These are phyloP conservation scores for silkworm (Bombyx mori) DNA, from an alignment of 1,140 invertebrate species.

Conservation along the genomic window ASM3026992v2 NC_085132.1:7278501-7279000, in stretches of 20 bases:
- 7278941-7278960: conserved; percentile 31
- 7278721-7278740: conserved; percentile 44
- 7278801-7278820: conserved; percentile 53
- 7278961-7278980: conserved; percentile 54
- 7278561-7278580: conserved; percentile 61
- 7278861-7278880: conserved; percentile 39
- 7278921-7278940: conserved; percentile 55
- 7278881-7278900: conserved; percentile 55
- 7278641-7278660: conserved; percentile 53
- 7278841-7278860: conserved; percentile 54
- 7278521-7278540: conserved; percentile 45
- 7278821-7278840: conserved; percentile 47
- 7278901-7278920: conserved; percentile 37
- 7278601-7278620: conserved; percentile 49
- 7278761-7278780: conserved; percentile 63
- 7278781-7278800: conserved; percentile 62
- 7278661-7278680: conserved; percentile 35
- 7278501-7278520: conserved; percentile 61
- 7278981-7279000: conserved; percentile 50
- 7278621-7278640: conserved; percentile 44
- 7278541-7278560: conserved; percentile 42
- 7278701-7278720: conserved; percentile 60
- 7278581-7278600: conserved; percentile 51
- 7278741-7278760: conserved; percentile 39
- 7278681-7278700: conserved; percentile 60